Conservation (phyloP, 2,888 invertebrate genomes). For the Pediacus dermestoides region DNA sequence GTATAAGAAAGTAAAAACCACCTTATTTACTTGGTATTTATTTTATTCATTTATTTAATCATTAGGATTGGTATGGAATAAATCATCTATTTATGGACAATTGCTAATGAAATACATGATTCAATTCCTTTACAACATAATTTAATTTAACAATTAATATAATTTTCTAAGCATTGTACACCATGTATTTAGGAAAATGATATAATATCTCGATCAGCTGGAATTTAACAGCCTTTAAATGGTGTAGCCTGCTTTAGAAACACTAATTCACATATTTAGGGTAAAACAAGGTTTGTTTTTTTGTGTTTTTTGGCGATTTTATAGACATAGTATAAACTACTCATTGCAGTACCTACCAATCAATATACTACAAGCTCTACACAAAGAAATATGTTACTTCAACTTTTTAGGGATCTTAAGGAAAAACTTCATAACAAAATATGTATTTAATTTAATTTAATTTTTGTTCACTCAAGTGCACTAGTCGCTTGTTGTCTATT, state of each 20-base stretch:
- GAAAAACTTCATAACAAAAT: background rate
- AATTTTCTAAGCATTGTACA: slow-evolving; percentile 27
- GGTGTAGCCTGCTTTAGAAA: slow-evolving; percentile 14
- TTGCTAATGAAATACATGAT: slow-evolving; percentile 12
- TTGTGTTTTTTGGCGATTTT: slow-evolving; percentile 6
- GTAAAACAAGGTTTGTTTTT: slow-evolving; percentile 10
- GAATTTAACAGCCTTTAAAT: slow-evolving; percentile 12
- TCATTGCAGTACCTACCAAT: slow-evolving; percentile 21
- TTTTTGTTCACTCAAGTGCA: background rate
- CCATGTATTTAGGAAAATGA: slow-evolving; percentile 13
- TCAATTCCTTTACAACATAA: slow-evolving; percentile 26
- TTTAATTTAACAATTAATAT: slow-evolving; percentile 18
- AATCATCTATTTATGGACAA: slow-evolving; percentile 2
- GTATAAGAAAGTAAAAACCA: no score
- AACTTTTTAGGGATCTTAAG: no score
- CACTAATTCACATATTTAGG: slow-evolving; percentile 15
- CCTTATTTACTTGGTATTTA: no score
- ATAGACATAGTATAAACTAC: no score
- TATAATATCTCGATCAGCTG: background rate
- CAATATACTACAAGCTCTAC: slow-evolving; percentile 23
- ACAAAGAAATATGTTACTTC: no score
- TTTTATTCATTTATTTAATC: no score
- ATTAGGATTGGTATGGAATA: no score
- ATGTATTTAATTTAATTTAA: no score
- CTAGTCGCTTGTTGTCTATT: slow-evolving; percentile 20